These are phyloP conservation scores for Heliconius hewitsoni DNA, from an alignment of 1,140 invertebrate species.

Conservation along the genomic window DNA sequence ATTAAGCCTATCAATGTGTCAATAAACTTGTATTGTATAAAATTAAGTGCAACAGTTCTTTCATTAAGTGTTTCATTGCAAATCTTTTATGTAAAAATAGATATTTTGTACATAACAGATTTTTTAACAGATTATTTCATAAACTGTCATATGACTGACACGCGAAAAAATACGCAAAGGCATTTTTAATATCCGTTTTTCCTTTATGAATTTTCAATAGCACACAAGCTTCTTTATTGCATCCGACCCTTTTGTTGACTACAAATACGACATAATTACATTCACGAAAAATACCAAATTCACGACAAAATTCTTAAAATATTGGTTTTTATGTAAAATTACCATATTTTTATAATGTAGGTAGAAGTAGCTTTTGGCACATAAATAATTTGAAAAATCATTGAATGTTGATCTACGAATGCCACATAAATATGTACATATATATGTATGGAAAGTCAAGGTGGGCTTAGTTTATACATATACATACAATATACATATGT, in stretches of 20 bases:
- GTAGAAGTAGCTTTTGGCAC: neutral
- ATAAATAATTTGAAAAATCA: neutral
- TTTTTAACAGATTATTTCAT: neutral
- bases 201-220: constrained; percentile 12
- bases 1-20: too few relatives aligned
- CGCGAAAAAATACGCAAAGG: neutral
- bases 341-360: neutral
- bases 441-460: neutral
- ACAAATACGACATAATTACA: neutral
- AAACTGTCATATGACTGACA: neutral
- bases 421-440: neutral
- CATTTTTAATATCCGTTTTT: constrained; percentile 9
- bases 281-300: too few relatives aligned
- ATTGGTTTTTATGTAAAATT: too few relatives aligned
- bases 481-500: neutral
- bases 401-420: neutral
- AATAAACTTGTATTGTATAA: too few relatives aligned
- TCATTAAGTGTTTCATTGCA: too few relatives aligned
- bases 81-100: too few relatives aligned
- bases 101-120: too few relatives aligned
- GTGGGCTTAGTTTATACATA: neutral
- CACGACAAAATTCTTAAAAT: too few relatives aligned
- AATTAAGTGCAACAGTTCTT: too few relatives aligned
- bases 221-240: neutral
- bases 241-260: neutral